Evolutionary conservation across 2,888 invertebrate genomes (phyloP).

Genomic region (Diabrotica balteata): DNA sequence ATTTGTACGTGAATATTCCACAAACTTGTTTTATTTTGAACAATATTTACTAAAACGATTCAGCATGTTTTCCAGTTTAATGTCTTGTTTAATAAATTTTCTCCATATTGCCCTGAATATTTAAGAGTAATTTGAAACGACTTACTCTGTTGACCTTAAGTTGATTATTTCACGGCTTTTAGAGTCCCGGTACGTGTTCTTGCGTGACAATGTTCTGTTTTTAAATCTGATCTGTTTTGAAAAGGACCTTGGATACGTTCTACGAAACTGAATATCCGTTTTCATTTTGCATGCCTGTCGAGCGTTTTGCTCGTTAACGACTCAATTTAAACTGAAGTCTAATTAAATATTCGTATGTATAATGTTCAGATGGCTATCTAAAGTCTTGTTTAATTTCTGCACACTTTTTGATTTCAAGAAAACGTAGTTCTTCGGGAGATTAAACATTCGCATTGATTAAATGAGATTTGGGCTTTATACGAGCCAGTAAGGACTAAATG

Average conservation of each 20-base stretch:
- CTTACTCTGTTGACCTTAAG: conserved; percentile 9
- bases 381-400: conserved; percentile 2
- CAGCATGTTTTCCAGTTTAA: no score
- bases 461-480: neutral
- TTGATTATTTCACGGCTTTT: neutral
- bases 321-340: conserved; percentile 16
- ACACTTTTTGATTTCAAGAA: conserved; percentile 7
- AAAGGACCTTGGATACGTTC: conserved; percentile 13
- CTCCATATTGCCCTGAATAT: neutral
- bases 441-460: neutral
- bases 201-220: conserved; percentile 21
- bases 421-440: neutral
- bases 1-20: no score
- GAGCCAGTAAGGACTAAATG: no score
- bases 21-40: no score
- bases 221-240: conserved; percentile 20
- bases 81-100: no score
- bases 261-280: conserved; percentile 21
- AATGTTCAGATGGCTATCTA: conserved; percentile 8
- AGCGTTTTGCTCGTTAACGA: conserved; percentile 16
- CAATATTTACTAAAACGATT: no score
- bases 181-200: neutral
- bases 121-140: conserved; percentile 5
- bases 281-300: conserved; percentile 23
- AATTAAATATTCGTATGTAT: conserved; percentile 11